These are phyloP conservation scores for Chydorus sphaericus DNA, from an alignment of 2,888 invertebrate genomes.

Conservation along the genomic window DNA sequence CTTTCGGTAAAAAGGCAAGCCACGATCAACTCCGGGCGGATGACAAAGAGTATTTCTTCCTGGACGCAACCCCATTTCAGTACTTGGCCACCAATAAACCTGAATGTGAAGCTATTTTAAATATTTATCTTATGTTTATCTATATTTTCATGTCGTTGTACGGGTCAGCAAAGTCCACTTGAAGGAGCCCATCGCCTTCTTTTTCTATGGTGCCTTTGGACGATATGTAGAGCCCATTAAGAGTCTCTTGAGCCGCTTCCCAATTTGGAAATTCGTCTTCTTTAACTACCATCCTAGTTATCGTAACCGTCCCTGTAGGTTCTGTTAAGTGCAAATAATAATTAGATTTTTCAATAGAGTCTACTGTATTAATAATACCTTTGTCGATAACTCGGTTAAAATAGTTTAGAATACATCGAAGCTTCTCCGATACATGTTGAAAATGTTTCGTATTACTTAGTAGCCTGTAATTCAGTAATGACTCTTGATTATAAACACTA, in stretches of 20 bases:
- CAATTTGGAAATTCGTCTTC: constrained; percentile 45
- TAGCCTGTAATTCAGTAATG: constrained; percentile 46
- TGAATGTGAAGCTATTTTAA: constrained; percentile 25
- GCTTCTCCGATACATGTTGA: constrained; percentile 52
- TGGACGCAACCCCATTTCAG: constrained; percentile 80
- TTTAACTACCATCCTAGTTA: constrained; percentile 49
- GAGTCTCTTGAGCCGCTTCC: constrained; percentile 37
- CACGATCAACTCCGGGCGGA: constrained; percentile 81
- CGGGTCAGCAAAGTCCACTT: constrained; percentile 94
- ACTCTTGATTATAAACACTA: too few relatives aligned
- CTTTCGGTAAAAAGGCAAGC: constrained; percentile 73
- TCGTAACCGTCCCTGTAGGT: constrained; percentile 67
- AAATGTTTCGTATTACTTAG: constrained; percentile 32
- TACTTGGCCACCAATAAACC: constrained; percentile 82
- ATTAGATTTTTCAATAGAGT: constrained; percentile 5
- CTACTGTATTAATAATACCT: constrained; percentile 35
- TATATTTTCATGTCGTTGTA: constrained; percentile 25
- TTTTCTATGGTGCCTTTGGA: constrained; percentile 70
- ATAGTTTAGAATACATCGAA: constrained; percentile 80
- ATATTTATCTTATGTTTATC: background rate
- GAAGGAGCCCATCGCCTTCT: constrained; percentile 59
- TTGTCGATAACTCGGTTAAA: constrained; percentile 62
- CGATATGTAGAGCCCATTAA: constrained; percentile 54
- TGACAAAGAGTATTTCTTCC: constrained; percentile 91
- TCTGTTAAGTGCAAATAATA: constrained; percentile 24